phyloP scores from a whole-genome alignment of 2,113 vertebrate species.

The Gopherus evgoodei region DNA sequence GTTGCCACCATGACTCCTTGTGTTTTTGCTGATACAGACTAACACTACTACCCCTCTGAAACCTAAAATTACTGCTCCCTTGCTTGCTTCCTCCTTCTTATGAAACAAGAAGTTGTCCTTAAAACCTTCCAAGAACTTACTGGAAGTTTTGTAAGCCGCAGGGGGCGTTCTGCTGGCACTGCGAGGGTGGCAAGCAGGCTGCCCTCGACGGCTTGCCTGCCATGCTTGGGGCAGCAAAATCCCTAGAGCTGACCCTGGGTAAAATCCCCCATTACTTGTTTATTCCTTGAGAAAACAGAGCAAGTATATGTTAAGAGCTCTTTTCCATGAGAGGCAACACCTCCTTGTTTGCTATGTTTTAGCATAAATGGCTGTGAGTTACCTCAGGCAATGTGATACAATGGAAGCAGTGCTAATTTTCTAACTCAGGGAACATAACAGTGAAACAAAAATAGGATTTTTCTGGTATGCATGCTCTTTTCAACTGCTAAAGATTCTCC shows the following conservation, averaged over 20 bases:
- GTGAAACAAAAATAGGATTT: not conserved
- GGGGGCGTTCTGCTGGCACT: too few relatives aligned
- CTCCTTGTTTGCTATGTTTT: not conserved
- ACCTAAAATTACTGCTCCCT: not conserved
- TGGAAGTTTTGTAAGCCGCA: too few relatives aligned
- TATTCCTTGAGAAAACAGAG: not conserved
- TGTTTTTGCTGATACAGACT: too few relatives aligned
- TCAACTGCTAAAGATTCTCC: not conserved
- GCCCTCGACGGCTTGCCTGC: too few relatives aligned
- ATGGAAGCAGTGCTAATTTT: not conserved
- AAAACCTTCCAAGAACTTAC: too few relatives aligned
- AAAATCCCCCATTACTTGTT: not conserved
- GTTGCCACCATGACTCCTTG: too few relatives aligned
- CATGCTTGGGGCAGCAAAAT: too few relatives aligned
- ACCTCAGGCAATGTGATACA: not conserved
- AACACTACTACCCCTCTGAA: too few relatives aligned
- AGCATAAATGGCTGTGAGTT: not conserved
- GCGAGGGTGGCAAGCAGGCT: too few relatives aligned
- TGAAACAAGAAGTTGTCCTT: too few relatives aligned
- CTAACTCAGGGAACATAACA: not conserved
- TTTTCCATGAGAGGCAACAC: not conserved
- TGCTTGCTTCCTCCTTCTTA: too few relatives aligned
- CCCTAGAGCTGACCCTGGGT: too few relatives aligned
- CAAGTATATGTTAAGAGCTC: not conserved
- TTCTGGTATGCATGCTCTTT: rapidly evolving